Base-by-base conservation (phyloP, 2,797 vertebrate species). In the Salarias fasciatus region DNA sequence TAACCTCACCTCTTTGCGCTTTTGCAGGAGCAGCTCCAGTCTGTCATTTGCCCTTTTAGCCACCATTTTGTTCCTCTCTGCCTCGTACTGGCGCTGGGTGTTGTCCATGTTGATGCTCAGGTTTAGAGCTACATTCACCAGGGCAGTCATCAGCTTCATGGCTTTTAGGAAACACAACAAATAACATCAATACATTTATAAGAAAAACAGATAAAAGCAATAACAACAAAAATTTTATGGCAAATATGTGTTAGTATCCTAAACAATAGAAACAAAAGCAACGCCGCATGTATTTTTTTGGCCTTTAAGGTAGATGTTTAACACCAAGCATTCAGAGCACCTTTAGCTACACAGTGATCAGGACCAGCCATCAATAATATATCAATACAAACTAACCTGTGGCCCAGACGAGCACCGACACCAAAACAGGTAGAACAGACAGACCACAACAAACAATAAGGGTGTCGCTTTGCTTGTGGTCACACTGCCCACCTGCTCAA, bases 51-150 rank as follows among this genome's bases (percentile, higher is more conserved):
- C 97, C 86, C 98, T 89, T 90, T 99, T 99, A 66, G 96, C 97
- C 63, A 99, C 94, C 45, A 97, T 98, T 91, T 99, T 99, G 90
- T 97, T 98, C 72, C 96, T 92, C 84, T 99, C 98, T 13, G 97
- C 91, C 84, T 99, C 97, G 15, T 99, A 99, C 52, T 99, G 97
- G 60, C 98, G 92, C 85, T 99, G 97, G 15, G 98, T 99, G 82
- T 99, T 99, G 92, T 99, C 98, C 97, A 99, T 98, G 92, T 99
- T 99, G 84, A 99, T 99, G 91, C 97, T 99, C 83, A 99, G 90
- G 90, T 99, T 99, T 79, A 99, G 94, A 80, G 98, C 98, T 92
- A 99, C 98, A 79, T 99, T 99, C 89, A 99, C 97, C 92, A 99
- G 93, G 68, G 97, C 98, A 13, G 98, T 99, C 98, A 99, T 99